Evolutionary conservation across 2,113 vertebrate species (phyloP), one percentile per base, ranked within the genome.

Genomic region (Edolisoma coerulescens): DNA sequence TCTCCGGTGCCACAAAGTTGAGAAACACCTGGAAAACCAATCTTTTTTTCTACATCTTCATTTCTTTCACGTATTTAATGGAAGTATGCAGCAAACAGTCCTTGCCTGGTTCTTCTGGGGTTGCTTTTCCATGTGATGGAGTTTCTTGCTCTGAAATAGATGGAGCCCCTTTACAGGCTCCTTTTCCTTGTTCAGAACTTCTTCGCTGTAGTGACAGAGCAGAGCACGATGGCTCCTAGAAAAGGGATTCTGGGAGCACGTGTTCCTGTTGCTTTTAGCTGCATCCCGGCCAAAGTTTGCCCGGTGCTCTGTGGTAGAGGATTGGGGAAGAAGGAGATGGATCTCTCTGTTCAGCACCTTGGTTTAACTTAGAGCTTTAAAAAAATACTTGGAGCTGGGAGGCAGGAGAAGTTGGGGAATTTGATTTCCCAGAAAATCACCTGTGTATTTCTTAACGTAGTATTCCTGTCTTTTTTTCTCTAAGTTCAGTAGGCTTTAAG

Each of bases 131-230:
- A 2, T 8, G 7, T 11, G 33, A 4, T 61, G 50, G 52, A 27
- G 16, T 77, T 69, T 27, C 16, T 89, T 14, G 1, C 27, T 65
- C 27, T 18, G 28, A 52, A 74, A 78, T 56, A 30, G 37, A 42
- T n/a, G 35, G 64, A 73, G 7, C 17, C 9, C 30, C 16, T 6
- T 3, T 9, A 11, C 2, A 35, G 24, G 22, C 18, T 75, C 3
- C 3, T 37, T 56, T 75, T 59, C 33, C 16, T 61, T 63, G 26
- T 67, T 81, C 28, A 17, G 30, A 50, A 8, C 30, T 41, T 17
- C 10, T 13, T 50, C 2, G 1, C 16, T 7, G 1, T n/a, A 41
- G 63, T 17, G 65, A 8, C 7, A 1, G 3, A 35, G 42, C 28
- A 26, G 44, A 49, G 22, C 27, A 15, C 0, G 0, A 4, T 33